These are phyloP conservation scores for Rhagonycha fulva DNA, from an alignment of 2,888 invertebrate genomes.

Conservation along the genomic window DNA sequence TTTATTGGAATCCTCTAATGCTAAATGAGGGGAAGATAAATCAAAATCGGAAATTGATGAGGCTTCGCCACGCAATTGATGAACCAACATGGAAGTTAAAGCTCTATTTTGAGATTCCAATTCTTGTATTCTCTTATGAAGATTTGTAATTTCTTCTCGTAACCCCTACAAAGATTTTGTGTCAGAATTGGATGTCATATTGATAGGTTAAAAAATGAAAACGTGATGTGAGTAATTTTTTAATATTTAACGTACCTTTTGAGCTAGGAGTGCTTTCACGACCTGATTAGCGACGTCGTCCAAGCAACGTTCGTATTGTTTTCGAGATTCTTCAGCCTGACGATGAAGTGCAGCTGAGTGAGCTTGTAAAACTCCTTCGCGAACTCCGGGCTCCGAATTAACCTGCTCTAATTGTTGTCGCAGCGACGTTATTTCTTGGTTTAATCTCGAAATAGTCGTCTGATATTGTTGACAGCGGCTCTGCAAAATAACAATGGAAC, in stretches of 20 bases:
- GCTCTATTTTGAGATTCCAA: constrained; percentile 79
- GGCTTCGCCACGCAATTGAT: constrained; percentile 60
- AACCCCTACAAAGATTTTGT: constrained; percentile 63
- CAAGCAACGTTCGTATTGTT: constrained; percentile 78
- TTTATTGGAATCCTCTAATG: constrained; percentile 54
- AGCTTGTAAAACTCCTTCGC: constrained; percentile 61
- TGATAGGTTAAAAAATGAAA: not conserved
- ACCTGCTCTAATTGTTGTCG: constrained; percentile 61
- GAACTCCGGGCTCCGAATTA: constrained; percentile 57
- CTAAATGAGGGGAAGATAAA: constrained; percentile 52
- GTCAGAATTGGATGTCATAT: not conserved
- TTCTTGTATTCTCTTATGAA: constrained; percentile 75
- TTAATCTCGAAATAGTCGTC: constrained; percentile 66
- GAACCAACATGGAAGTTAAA: constrained; percentile 70
- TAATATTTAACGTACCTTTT: constrained; percentile 65
- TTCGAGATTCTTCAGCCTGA: constrained; percentile 68
- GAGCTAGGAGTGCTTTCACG: constrained; percentile 79
- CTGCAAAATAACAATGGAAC: constrained; percentile 54
- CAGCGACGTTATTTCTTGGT: constrained; percentile 71
- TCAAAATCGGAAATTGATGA: constrained; percentile 31
- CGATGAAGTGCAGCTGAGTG: constrained; percentile 66
- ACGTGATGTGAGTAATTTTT: not conserved
- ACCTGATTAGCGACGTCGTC: constrained; percentile 85
- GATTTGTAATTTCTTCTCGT: constrained; percentile 75
- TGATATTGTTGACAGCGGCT: constrained; percentile 75